Evolutionary conservation across 2,888 invertebrate genomes (phyloP), one percentile per base, ranked within the genome.

Genomic region (Eristalis pertinax): DNA sequence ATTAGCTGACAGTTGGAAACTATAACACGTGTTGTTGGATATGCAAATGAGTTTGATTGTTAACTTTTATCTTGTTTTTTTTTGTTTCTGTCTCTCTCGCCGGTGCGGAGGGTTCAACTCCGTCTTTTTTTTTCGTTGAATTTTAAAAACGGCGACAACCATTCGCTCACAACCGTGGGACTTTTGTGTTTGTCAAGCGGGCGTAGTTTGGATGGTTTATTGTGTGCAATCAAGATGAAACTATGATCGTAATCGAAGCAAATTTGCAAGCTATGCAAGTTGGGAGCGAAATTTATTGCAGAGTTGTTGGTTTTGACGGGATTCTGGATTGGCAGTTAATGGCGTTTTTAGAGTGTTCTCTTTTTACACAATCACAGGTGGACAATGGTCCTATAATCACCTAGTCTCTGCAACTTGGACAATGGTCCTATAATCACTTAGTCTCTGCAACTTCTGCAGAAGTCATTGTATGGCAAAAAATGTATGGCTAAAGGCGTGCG

Each of bases 1-100:
- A 86, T 86, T 86, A 82, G 74, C 72, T 78, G 82, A 78, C 86
- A 86, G 82, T 75, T 78, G 56, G 58, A 86, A 75, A 78, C 86
- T 72, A 75, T 72, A 83, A 82, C 78, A 86, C 67, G 82, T 82
- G 86, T 86, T 86, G 74, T 78, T 82, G 70, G 69, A 74, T 69
- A 74, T 67, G 77, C 70, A 70, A 86, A 82, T 86, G 75, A 82
- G 62, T 69, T 65, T 43, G 43, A 32, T 64, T 13, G 62, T 15
- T 62, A 38, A 38, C 38, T 38, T 38, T 38, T 38, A 38, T 58
- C 26, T 70, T 76, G 8, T 64, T 13, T 19, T 22, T 56, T n/a
- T 58, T 62, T 69, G 24, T 67, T 56, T 41, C n/a, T 43, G 41
- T 60, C 72, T 43, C 5, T 29, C 29, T 29, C 32, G 15, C n/a